phyloP scores from a whole-genome alignment of 2,797 vertebrate species.

The Morus bassanus region DNA sequence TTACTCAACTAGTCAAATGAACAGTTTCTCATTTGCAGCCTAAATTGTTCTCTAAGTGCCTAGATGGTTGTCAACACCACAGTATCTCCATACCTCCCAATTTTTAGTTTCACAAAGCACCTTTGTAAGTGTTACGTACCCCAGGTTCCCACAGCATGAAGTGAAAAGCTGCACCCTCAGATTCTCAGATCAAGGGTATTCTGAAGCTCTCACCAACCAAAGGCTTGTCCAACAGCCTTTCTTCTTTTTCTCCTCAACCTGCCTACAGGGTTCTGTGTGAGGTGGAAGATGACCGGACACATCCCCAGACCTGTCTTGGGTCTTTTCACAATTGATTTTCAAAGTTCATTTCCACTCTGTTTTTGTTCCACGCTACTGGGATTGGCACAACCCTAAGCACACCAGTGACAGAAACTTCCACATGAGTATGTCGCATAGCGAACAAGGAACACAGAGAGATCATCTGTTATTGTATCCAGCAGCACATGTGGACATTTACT shows the following conservation, averaged over 20 bases:
- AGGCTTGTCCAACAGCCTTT: not conserved
- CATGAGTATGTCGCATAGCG: fast-evolving
- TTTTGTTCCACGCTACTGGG: not conserved
- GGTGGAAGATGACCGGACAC: not conserved
- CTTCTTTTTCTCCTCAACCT: not conserved
- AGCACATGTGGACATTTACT: not conserved
- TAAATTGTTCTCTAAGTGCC: not conserved
- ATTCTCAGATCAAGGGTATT: not conserved
- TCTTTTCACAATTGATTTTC: not conserved
- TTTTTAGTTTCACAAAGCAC: not conserved
- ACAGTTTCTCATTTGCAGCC: not conserved
- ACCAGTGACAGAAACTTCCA: not conserved
- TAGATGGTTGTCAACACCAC: not conserved
- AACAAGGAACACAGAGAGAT: not conserved
- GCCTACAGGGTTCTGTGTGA: not conserved
- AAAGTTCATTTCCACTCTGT: not conserved
- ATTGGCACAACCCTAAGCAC: not conserved
- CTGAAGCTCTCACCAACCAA: not conserved
- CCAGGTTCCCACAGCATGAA: not conserved
- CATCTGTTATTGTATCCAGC: not conserved
- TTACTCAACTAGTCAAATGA: not conserved
- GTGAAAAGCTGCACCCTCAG: not conserved
- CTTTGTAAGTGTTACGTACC: not conserved
- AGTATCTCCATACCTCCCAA: not conserved
- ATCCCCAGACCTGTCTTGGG: not conserved